phyloP scores from a whole-genome alignment of 2,888 invertebrate species.

The Erebia epiphron region DNA sequence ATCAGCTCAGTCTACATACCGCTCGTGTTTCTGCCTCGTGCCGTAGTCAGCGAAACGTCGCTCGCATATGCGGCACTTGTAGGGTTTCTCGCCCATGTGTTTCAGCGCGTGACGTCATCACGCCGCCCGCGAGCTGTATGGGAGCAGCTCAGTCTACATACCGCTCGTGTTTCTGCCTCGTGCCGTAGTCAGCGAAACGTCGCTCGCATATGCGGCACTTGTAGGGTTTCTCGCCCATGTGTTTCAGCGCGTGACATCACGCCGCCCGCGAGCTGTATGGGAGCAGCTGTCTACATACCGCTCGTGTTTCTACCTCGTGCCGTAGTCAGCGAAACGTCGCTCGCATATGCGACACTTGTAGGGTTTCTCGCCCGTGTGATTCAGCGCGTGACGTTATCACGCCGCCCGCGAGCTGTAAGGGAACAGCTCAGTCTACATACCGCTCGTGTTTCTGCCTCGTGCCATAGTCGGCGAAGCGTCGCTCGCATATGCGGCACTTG shows the following conservation, averaged over 20 bases:
- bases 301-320: not conserved
- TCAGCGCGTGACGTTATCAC: slow-evolving; percentile 71
- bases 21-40: slow-evolving; percentile 31
- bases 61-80: slow-evolving; percentile 73
- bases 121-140: too few relatives aligned
- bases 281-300: slow-evolving; percentile 48
- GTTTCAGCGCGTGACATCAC: slow-evolving; percentile 71
- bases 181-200: slow-evolving; percentile 69
- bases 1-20: slow-evolving; percentile 46
- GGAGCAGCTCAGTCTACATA: slow-evolving; percentile 33
- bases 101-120: slow-evolving; percentile 72
- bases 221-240: slow-evolving; percentile 71
- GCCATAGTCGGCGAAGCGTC: slow-evolving; percentile 69
- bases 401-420: too few relatives aligned
- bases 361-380: slow-evolving; percentile 69
- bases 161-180: slow-evolving; percentile 75
- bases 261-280: slow-evolving; percentile 50
- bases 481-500: slow-evolving; percentile 71
- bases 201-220: slow-evolving; percentile 72
- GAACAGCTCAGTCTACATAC: slow-evolving; percentile 42
- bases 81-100: slow-evolving; percentile 70
- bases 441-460: slow-evolving; percentile 74
- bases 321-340: slow-evolving; percentile 68
- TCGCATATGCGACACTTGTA: slow-evolving; percentile 73
- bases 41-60: slow-evolving; percentile 67